Conservation (phyloP, 2,113 vertebrate species). For the Tupaia chinensis region DNA sequence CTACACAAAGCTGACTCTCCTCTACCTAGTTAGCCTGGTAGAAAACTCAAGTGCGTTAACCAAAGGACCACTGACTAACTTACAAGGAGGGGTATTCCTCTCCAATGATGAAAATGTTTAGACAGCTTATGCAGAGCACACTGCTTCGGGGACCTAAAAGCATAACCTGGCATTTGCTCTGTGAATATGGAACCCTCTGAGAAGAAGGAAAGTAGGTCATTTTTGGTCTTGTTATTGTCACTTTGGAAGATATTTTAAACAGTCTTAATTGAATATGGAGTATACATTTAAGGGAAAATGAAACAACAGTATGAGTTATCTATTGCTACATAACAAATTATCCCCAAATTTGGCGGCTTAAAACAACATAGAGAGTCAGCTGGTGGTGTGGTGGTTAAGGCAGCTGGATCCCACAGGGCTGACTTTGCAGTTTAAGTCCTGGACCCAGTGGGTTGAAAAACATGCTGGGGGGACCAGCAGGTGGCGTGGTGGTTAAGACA, state of each 20-base stretch:
- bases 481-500: no score
- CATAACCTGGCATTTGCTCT: background rate
- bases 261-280: slow-evolving; percentile 13
- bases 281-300: background rate
- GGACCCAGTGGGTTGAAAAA: no score
- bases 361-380: background rate
- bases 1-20: background rate
- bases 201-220: background rate
- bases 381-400: no score
- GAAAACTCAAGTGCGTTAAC: background rate
- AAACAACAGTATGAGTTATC: background rate
- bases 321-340: background rate
- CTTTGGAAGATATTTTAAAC: background rate
- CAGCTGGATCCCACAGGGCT: no score
- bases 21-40: background rate
- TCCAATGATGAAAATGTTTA: background rate
- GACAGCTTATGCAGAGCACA: background rate
- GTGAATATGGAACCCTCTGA: background rate
- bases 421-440: no score
- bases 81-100: background rate
- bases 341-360: background rate
- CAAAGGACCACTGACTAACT: background rate
- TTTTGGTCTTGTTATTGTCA: background rate
- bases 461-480: no score
- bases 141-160: background rate